These are phyloP conservation scores for Pachypsylla venusta DNA, from an alignment of 1,140 invertebrate genomes.

Conservation along the genomic window DNA sequence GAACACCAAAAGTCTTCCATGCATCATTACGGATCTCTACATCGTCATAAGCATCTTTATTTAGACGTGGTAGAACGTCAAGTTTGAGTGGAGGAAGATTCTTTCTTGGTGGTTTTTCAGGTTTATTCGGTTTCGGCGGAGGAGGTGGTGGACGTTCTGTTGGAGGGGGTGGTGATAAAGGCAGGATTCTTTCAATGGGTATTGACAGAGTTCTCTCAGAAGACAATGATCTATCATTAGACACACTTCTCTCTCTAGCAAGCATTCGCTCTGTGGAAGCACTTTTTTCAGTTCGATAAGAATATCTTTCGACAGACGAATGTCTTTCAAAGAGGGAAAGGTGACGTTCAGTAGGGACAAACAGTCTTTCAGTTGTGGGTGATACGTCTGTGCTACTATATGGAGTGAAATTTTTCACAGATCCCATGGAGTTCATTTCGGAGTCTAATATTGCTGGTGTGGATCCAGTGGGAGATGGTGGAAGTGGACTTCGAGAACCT, in stretches of 20 bases:
- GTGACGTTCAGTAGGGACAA: background rate
- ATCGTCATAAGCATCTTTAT: slow-evolving; percentile 42
- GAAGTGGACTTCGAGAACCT: slow-evolving; percentile 56
- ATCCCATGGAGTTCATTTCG: slow-evolving; percentile 28
- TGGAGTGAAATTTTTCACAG: slow-evolving; percentile 28
- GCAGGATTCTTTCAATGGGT: background rate
- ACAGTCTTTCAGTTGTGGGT: slow-evolving; percentile 2
- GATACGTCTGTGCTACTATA: slow-evolving; percentile 4
- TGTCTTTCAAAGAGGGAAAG: too few relatives aligned
- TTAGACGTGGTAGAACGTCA: slow-evolving; percentile 22
- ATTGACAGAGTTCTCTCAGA: background rate
- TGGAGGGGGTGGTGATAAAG: background rate
- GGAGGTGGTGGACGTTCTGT: background rate
- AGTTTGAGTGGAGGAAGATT: slow-evolving; percentile 10
- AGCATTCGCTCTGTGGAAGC: too few relatives aligned
- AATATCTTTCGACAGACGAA: too few relatives aligned
- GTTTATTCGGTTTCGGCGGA: slow-evolving; percentile 6
- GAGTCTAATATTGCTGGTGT: slow-evolving; percentile 27
- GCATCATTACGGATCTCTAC: slow-evolving; percentile 53
- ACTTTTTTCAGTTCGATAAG: too few relatives aligned
- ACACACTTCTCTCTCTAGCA: background rate
- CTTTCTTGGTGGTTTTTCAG: slow-evolving; percentile 17
- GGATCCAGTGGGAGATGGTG: slow-evolving; percentile 42
- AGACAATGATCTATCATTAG: background rate
- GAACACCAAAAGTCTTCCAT: slow-evolving; percentile 59